Conservation (phyloP, 2,888 invertebrate species). For the Dynastes grantii region DNA sequence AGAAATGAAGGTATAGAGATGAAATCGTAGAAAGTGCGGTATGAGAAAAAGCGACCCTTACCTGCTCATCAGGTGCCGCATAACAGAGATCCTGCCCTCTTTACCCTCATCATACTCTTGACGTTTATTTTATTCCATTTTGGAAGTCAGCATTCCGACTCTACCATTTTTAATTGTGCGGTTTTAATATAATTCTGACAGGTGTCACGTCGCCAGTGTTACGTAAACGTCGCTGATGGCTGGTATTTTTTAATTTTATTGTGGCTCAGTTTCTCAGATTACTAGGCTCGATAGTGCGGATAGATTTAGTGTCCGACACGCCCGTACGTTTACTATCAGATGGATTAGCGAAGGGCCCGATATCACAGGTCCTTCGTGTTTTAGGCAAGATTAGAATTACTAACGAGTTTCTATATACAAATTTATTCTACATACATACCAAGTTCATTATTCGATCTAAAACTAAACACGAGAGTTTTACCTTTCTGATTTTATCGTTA, state of each 20-base stretch:
- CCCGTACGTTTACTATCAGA: conserved; percentile 54
- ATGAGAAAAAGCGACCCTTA: conserved; percentile 49
- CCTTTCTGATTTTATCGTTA: conserved; percentile 41
- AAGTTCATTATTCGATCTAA: conserved; percentile 45
- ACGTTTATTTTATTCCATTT: conserved; percentile 63
- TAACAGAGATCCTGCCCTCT: conserved; percentile 50
- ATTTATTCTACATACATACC: conserved; percentile 37
- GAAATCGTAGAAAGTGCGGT: conserved; percentile 45
- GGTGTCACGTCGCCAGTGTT: conserved; percentile 66
- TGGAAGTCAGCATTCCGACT: conserved; percentile 61
- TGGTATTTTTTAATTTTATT: conserved; percentile 60
- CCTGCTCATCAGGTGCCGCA: conserved; percentile 50
- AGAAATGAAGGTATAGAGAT: conserved; percentile 38
- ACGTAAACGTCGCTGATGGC: conserved; percentile 61
- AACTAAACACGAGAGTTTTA: conserved; percentile 32
- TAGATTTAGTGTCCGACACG: conserved; percentile 67
- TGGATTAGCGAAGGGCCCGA: conserved; percentile 55
- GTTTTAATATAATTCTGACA: conserved; percentile 69
- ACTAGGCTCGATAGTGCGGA: conserved; percentile 64
- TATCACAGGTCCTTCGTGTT: conserved; percentile 59
- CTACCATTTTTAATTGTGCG: conserved; percentile 67
- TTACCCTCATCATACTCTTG: conserved; percentile 62
- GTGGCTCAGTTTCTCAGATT: conserved; percentile 64
- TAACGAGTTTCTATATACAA: conserved; percentile 46
- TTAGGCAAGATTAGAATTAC: conserved; percentile 46